These are phyloP conservation scores for Sorex araneus DNA, from an alignment of 2,113 vertebrate species.

Conservation along the genomic window DNA sequence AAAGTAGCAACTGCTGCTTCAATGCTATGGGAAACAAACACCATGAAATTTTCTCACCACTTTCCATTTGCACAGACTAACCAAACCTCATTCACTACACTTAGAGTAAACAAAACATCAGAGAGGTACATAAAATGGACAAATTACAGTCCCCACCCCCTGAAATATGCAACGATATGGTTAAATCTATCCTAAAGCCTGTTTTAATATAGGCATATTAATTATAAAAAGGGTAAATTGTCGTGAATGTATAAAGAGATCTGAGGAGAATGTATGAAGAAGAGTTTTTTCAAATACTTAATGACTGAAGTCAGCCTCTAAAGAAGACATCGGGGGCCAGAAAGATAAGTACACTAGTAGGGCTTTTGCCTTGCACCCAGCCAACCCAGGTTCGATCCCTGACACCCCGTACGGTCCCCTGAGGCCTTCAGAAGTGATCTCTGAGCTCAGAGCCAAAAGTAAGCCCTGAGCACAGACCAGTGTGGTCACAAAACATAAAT, in stretches of 20 bases:
- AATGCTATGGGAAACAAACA: slow-evolving; percentile 89
- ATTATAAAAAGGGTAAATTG: slow-evolving; percentile 1
- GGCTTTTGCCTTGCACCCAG: too few relatives aligned
- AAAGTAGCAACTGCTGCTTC: slow-evolving; percentile 98
- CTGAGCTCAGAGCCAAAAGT: too few relatives aligned
- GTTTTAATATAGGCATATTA: slow-evolving; percentile 9
- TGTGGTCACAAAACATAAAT: too few relatives aligned
- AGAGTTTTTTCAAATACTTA: slow-evolving; percentile 49
- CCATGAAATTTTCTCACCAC: slow-evolving; percentile 69
- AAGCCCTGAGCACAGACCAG: too few relatives aligned
- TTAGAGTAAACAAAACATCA: slow-evolving; percentile 49
- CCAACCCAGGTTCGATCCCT: too few relatives aligned
- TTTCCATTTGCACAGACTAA: slow-evolving; percentile 55
- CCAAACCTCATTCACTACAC: slow-evolving; percentile 58
- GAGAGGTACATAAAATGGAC: slow-evolving; percentile 17
- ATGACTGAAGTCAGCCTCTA: slow-evolving; percentile 36
- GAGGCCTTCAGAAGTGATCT: too few relatives aligned
- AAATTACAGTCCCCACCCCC: slow-evolving; percentile 2
- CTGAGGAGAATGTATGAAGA: neutral
- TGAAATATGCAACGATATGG: slow-evolving; percentile 45
- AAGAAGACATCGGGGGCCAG: neutral
- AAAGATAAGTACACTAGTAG: too few relatives aligned
- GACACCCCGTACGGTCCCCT: too few relatives aligned
- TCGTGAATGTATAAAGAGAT: neutral
- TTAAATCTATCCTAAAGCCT: slow-evolving; percentile 37